These are phyloP conservation scores for Hyposoter didymator DNA, from an alignment of 2,888 invertebrate genomes.

Conservation along the genomic window DNA sequence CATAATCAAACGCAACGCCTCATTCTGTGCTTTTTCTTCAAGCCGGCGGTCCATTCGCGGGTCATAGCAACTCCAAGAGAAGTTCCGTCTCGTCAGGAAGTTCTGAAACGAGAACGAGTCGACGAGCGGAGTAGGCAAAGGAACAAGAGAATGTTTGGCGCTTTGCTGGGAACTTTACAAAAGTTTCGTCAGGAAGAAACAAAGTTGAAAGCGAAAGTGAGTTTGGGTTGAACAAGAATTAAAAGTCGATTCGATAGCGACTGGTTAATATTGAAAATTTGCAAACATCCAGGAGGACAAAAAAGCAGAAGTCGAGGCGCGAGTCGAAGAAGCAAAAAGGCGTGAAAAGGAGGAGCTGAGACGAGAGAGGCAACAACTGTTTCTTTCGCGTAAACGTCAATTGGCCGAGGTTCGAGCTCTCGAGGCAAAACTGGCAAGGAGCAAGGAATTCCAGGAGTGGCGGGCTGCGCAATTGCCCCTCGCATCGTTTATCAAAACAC, in stretches of 20 bases:
- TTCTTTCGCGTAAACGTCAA: constrained; percentile 93
- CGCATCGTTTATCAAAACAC: constrained; percentile 94
- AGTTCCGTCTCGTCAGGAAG: constrained; percentile 93
- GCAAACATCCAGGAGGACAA: constrained; percentile 88
- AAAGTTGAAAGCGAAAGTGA: constrained; percentile 92
- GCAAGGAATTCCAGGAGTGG: constrained; percentile 95
- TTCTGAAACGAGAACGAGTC: constrained; percentile 92
- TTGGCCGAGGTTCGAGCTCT: constrained; percentile 95
- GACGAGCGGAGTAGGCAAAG: constrained; percentile 93
- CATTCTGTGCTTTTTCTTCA: not conserved
- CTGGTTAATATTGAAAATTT: not conserved
- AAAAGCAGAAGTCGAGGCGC: constrained; percentile 95
- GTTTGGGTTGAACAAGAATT: not conserved
- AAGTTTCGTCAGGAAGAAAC: constrained; percentile 98
- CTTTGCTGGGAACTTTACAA: constrained; percentile 96
- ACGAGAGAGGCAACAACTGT: constrained; percentile 93
- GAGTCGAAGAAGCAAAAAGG: constrained; percentile 96
- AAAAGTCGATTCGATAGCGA: not conserved
- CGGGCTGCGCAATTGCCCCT: constrained; percentile 91
- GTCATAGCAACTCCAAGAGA: constrained; percentile 92
- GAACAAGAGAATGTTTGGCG: constrained; percentile 98
- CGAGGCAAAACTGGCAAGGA: constrained; percentile 95
- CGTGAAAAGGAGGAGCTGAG: constrained; percentile 94
- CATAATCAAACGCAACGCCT: not conserved
- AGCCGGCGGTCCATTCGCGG: constrained; percentile 89